These are phyloP conservation scores for Brachystomella parvula DNA, from an alignment of 1,140 invertebrate genomes.

Conservation along the genomic window DNA sequence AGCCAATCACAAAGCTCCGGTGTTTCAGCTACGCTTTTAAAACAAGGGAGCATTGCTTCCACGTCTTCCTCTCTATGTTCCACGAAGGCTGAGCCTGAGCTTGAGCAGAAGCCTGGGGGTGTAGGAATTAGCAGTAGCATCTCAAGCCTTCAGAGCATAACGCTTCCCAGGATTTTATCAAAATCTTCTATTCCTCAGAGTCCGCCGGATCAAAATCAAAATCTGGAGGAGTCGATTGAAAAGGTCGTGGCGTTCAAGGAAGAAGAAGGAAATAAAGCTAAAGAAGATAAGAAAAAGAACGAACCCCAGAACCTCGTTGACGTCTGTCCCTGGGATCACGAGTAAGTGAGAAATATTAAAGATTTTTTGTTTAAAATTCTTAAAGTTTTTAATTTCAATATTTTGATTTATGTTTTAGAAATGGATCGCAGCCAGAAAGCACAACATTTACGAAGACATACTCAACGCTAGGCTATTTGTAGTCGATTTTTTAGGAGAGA, in stretches of 20 bases:
- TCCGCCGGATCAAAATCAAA: slow-evolving; percentile 10
- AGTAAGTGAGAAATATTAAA: slow-evolving; percentile 22
- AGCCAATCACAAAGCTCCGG: background rate
- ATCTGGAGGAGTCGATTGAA: background rate
- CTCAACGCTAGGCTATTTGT: slow-evolving; percentile 78
- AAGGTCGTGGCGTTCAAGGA: background rate
- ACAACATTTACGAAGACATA: slow-evolving; percentile 83
- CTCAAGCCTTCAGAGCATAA: background rate
- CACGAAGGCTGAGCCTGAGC: background rate
- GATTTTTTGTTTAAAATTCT: slow-evolving; percentile 33
- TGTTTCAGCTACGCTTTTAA: background rate
- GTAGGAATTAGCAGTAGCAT: background rate
- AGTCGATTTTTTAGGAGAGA: slow-evolving; percentile 42
- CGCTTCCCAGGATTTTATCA: background rate
- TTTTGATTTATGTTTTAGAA: slow-evolving; percentile 24
- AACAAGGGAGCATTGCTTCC: slow-evolving; percentile 3
- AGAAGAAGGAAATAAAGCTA: background rate
- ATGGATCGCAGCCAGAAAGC: slow-evolving; percentile 72
- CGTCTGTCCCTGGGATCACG: slow-evolving; percentile 37
- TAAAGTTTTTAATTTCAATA: slow-evolving; percentile 47
- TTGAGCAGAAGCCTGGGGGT: background rate
- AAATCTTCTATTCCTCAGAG: background rate
- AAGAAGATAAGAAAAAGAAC: slow-evolving; percentile 11
- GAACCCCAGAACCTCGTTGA: slow-evolving; percentile 12
- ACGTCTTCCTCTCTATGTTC: background rate